Percentiles rank a stretch among this genome's conserved stretches.
Conservation (phyloP, 1,140 invertebrate species). For the Rhagoletis pomonella region DNA sequence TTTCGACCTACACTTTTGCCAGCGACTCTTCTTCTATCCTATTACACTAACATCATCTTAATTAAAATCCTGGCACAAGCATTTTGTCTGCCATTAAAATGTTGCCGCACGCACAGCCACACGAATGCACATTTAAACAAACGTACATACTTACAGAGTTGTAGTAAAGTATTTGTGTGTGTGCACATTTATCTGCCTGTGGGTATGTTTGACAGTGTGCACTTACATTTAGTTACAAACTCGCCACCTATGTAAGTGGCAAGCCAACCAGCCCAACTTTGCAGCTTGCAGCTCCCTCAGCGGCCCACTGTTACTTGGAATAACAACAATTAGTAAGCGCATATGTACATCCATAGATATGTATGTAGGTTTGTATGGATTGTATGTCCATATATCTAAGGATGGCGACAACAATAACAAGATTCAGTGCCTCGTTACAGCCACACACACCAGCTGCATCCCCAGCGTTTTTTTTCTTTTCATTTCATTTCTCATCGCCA, state of each 20-base stretch:
- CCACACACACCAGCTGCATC: not conserved
- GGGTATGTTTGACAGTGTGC: not conserved
- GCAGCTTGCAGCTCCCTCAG: not conserved
- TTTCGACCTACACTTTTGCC: conserved; percentile 73
- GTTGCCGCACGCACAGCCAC: conserved; percentile 48
- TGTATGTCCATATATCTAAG: not conserved
- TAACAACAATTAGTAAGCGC: conserved; percentile 16
- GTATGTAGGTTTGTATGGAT: too few species aligned
- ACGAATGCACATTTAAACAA: conserved; percentile 52
- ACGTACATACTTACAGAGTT: not conserved
- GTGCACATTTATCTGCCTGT: not conserved
- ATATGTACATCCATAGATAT: not conserved
- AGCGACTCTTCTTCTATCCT: conserved; percentile 72
- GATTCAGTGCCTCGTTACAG: conserved; percentile 18
- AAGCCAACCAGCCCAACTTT: not conserved
- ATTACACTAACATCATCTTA: conserved; percentile 73
- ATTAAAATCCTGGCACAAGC: conserved; percentile 72
- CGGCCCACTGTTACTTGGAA: not conserved
- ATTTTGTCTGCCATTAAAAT: conserved; percentile 55
- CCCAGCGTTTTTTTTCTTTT: not conserved
- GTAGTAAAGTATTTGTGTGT: too few species aligned
- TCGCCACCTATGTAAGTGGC: not conserved
- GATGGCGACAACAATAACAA: conserved; percentile 29
- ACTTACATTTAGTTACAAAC: not conserved
- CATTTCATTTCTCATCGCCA: conserved; percentile 56